Evolutionary conservation across 2,888 invertebrate species (phyloP).

Genomic region (Plebejus melissa): DNA sequence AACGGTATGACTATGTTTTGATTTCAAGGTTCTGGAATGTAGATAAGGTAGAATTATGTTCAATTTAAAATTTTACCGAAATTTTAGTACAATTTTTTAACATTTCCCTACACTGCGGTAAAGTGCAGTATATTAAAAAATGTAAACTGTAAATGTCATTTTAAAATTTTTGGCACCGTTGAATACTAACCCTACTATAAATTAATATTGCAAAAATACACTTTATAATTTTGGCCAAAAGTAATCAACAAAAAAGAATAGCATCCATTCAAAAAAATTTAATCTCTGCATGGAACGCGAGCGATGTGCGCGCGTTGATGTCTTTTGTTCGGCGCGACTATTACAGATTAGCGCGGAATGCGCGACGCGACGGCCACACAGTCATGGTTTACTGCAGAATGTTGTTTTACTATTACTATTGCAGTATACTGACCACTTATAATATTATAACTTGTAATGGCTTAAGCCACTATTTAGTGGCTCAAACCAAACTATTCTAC

Average conservation of each 20-base stretch:
- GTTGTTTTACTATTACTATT: neutral
- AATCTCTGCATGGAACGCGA: neutral
- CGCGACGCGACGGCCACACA: neutral
- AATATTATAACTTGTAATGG: too few species aligned
- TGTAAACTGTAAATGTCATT: too few species aligned
- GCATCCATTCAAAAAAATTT: neutral
- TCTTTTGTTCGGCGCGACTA: constrained; percentile 9
- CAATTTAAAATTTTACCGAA: neutral
- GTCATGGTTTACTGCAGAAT: neutral
- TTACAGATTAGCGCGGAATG: constrained; percentile 6
- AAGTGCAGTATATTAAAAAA: too few species aligned
- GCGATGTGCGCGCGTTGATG: constrained; percentile 13
- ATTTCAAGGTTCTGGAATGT: neutral
- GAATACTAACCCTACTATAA: too few species aligned
- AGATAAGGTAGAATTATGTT: neutral
- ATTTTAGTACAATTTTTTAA: neutral
- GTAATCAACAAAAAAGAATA: neutral
- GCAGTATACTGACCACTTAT: too few species aligned
- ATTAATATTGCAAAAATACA: too few species aligned
- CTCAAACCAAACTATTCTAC: too few species aligned
- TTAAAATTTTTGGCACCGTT: too few species aligned
- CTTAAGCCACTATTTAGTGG: too few species aligned
- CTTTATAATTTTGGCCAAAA: too few species aligned
- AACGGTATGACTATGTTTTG: neutral
- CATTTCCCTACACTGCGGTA: too few species aligned